Conservation (phyloP, 2,888 invertebrate genomes). For the Rhodophaea formosa region DNA sequence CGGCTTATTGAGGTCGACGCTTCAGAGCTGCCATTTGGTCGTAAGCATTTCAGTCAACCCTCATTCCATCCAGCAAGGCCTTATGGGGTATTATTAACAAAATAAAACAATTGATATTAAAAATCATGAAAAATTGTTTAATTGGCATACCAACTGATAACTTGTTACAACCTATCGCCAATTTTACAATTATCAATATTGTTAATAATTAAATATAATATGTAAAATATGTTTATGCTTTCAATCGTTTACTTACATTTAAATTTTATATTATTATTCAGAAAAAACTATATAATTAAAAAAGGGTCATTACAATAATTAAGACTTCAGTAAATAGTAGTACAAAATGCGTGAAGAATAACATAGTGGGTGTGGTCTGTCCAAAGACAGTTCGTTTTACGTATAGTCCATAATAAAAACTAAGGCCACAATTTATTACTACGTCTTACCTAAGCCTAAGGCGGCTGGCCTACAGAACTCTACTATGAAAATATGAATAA, state of each 20-base stretch:
- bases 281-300: constrained; percentile 68
- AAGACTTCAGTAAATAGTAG: constrained; percentile 67
- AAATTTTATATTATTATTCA: constrained; percentile 79
- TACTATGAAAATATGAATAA: neutral
- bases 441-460: constrained; percentile 55
- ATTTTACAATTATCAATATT: constrained; percentile 81
- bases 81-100: constrained; percentile 18
- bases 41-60: neutral
- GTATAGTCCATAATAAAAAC: constrained; percentile 57
- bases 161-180: constrained; percentile 81
- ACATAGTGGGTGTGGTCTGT: constrained; percentile 34
- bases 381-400: constrained; percentile 41
- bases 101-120: constrained; percentile 69
- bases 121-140: constrained; percentile 82
- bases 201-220: constrained; percentile 81
- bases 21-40: too few relatives aligned
- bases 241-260: constrained; percentile 80
- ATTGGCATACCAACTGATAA: constrained; percentile 80
- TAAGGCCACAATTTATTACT: constrained; percentile 78
- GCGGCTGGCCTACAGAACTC: neutral
- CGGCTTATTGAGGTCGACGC: too few relatives aligned
- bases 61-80: too few relatives aligned
- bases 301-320: constrained; percentile 59
- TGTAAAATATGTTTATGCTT: constrained; percentile 80
- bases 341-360: constrained; percentile 65